phyloP scores from a whole-genome alignment of 2,113 vertebrate species.

The Trinectes maculatus region DNA sequence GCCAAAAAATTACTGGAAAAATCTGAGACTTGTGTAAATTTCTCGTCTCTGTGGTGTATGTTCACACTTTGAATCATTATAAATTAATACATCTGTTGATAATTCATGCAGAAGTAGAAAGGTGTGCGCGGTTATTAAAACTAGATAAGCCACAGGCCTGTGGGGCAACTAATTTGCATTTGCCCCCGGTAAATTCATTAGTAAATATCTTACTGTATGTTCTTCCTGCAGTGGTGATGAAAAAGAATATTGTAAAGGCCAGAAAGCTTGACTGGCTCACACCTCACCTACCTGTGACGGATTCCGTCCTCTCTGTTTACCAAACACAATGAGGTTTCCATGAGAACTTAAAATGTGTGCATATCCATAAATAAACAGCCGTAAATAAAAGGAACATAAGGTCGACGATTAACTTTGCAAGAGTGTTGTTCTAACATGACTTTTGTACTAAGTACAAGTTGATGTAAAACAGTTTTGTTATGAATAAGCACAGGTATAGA shows the following conservation, averaged over 20 bases:
- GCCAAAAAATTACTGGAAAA: conserved; percentile 18
- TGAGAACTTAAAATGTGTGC: not conserved
- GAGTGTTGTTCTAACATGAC: not conserved
- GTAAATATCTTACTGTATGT: not conserved
- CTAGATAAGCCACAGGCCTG: not conserved
- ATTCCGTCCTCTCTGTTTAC: not conserved
- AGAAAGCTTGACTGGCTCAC: not conserved
- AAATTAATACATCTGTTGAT: conserved; percentile 33
- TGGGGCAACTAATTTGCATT: conserved; percentile 15
- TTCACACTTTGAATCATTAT: conserved; percentile 37
- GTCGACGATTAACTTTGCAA: not conserved
- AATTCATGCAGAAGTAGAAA: conserved; percentile 24
- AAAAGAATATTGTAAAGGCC: conserved; percentile 7
- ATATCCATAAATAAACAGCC: no score
- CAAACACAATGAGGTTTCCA: not conserved
- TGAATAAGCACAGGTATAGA: no score
- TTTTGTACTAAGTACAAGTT: not conserved
- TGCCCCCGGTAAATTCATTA: not conserved
- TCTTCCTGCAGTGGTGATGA: not conserved
- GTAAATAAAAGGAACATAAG: no score
- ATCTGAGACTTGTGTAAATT: conserved; percentile 19
- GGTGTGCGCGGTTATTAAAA: conserved; percentile 20
- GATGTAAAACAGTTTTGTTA: no score
- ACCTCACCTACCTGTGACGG: not conserved
- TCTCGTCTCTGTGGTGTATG: conserved; percentile 14